These are phyloP conservation scores for Aricia agestis DNA, from an alignment of 1,140 invertebrate species.

Conservation along the genomic window DNA sequence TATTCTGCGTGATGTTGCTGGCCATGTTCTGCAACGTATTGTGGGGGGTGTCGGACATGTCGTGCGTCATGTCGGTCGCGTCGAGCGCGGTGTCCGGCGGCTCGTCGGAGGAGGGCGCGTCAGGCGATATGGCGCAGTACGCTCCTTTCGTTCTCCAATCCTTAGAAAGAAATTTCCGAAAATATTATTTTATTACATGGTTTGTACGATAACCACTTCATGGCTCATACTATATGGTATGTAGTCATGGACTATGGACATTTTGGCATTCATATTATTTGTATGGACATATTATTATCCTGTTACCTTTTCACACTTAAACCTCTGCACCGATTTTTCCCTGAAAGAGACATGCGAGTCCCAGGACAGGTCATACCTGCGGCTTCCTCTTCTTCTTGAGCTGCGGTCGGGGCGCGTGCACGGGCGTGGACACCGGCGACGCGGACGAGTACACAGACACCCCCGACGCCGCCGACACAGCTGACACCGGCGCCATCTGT, in stretches of 20 bases:
- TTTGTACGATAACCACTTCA: no score
- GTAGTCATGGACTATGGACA: no score
- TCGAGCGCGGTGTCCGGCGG: constrained; percentile 20
- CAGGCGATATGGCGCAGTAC: constrained; percentile 52
- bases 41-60: not conserved
- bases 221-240: no score
- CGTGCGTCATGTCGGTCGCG: not conserved
- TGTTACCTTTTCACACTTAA: no score
- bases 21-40: not conserved
- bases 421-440: constrained; percentile 59
- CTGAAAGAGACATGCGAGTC: no score
- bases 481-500: constrained; percentile 20
- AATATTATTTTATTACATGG: no score
- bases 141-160: constrained; percentile 70
- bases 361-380: constrained; percentile 36
- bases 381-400: constrained; percentile 63
- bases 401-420: constrained; percentile 48
- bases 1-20: not conserved
- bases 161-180: constrained; percentile 30
- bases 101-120: constrained; percentile 44
- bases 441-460: constrained; percentile 28
- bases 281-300: no score
- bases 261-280: no score
- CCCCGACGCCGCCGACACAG: constrained; percentile 17
- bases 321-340: no score